Conservation (phyloP, 2,888 invertebrate species). For the Poecilus cupreus region DNA sequence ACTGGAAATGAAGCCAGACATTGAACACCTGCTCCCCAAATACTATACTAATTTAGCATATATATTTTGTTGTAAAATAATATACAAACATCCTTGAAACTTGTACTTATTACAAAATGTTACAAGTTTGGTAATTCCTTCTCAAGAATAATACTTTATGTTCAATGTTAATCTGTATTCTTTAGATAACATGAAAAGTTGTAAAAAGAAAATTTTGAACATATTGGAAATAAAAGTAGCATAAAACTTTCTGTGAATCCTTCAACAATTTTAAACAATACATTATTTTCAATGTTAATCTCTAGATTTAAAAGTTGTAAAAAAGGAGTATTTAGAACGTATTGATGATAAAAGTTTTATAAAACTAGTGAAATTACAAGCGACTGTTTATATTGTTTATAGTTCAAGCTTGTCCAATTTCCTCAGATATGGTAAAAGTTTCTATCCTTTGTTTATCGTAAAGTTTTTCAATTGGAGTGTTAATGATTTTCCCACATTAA, state of each 20-base stretch:
- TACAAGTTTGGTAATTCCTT: too few species aligned
- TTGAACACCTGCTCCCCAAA: not conserved
- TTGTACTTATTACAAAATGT: not conserved
- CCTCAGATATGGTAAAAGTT: not conserved
- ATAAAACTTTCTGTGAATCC: too few species aligned
- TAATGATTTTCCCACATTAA: constrained; percentile 10
- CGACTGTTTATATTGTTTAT: not conserved
- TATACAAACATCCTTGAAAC: not conserved
- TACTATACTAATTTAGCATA: not conserved
- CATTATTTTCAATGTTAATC: not conserved
- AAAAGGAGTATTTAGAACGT: not conserved
- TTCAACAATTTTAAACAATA: not conserved
- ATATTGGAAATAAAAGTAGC: too few species aligned
- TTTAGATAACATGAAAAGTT: too few species aligned
- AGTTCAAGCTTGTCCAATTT: not conserved
- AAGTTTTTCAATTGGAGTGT: constrained; percentile 21
- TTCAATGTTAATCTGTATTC: not conserved
- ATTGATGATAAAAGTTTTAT: not conserved
- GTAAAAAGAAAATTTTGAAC: not conserved
- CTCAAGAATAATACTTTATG: not conserved
- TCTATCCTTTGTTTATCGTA: not conserved
- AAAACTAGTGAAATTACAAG: not conserved
- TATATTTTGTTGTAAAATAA: not conserved
- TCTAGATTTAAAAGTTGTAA: not conserved
- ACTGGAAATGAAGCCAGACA: constrained; percentile 3